These are phyloP conservation scores for Parasteatoda tepidariorum DNA, from an alignment of 1,140 invertebrate genomes.

Conservation along the genomic window DNA sequence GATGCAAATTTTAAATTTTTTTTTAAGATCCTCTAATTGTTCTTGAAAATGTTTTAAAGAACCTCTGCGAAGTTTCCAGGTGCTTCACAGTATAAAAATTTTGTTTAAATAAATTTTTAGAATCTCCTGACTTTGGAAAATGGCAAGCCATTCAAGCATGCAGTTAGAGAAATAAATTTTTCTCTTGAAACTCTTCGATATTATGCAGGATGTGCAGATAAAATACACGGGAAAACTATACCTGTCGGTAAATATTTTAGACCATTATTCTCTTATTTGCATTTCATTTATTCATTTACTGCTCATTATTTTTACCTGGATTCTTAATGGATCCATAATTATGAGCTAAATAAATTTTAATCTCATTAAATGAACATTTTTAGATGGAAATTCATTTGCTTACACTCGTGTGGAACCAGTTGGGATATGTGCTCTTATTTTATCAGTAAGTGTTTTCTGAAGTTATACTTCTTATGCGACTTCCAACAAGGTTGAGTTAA, in stretches of 20 bases:
- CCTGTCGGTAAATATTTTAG: slow-evolving; percentile 74
- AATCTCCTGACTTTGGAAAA: slow-evolving; percentile 73
- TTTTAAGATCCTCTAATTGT: neutral
- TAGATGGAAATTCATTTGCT: slow-evolving; percentile 69
- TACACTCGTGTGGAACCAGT: slow-evolving; percentile 73
- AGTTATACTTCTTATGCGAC: no score
- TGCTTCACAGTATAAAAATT: neutral
- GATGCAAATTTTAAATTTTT: no score
- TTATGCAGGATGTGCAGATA: slow-evolving; percentile 92
- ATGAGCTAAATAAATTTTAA: neutral
- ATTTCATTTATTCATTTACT: neutral
- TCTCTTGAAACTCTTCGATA: slow-evolving; percentile 72
- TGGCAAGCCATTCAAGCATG: slow-evolving; percentile 71
- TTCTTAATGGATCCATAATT: no score
- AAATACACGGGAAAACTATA: slow-evolving; percentile 89
- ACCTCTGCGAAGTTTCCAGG: neutral
- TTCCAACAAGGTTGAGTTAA: no score
- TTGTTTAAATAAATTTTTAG: neutral
- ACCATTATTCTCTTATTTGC: neutral
- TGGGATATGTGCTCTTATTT: slow-evolving; percentile 73
- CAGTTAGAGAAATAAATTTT: slow-evolving; percentile 68
- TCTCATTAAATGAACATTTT: slow-evolving; percentile 35
- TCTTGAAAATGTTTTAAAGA: neutral
- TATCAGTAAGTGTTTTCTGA: slow-evolving; percentile 69
- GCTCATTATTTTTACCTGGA: neutral